phyloP scores from a whole-genome alignment of 2,113 vertebrate species.

The Pipa parva region DNA sequence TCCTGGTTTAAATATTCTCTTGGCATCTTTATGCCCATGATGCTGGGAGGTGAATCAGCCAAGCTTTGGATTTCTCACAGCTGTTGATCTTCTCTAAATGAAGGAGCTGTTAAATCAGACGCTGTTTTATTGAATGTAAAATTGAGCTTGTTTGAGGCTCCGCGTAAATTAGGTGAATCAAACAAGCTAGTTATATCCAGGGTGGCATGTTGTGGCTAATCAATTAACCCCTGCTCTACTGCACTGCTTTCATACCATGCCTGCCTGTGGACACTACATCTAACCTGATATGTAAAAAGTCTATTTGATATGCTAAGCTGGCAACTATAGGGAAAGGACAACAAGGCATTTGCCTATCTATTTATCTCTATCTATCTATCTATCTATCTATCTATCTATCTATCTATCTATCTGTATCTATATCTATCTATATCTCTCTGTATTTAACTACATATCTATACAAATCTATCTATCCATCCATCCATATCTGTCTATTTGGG shows the following conservation, averaged over 20 bases:
- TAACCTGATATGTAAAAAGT: too few species aligned
- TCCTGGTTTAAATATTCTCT: slow-evolving; percentile 15
- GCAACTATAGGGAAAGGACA: too few species aligned
- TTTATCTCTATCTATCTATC: too few species aligned
- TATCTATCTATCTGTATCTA: too few species aligned
- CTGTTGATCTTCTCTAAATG: slow-evolving; percentile 40
- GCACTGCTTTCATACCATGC: background rate
- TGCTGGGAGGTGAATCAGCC: slow-evolving; percentile 28
- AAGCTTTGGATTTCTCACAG: slow-evolving; percentile 19
- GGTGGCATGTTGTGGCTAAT: slow-evolving; percentile 7
- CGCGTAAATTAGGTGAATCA: slow-evolving; percentile 36
- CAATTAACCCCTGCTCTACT: slow-evolving; percentile 18
- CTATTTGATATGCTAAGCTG: too few species aligned
- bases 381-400: too few species aligned
- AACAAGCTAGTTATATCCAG: slow-evolving; percentile 26
- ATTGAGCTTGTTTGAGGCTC: slow-evolving; percentile 35
- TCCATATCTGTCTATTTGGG: too few species aligned
- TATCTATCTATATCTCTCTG: too few species aligned
- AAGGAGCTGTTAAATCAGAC: slow-evolving; percentile 37
- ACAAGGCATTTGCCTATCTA: too few species aligned
- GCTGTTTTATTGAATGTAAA: slow-evolving; percentile 40
- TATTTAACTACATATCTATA: too few species aligned
- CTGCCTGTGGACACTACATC: too few species aligned
- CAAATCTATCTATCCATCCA: too few species aligned
- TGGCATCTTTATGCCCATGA: slow-evolving; percentile 17